Conservation (phyloP, 2,113 vertebrate genomes). For the human (Homo sapiens) region DNA sequence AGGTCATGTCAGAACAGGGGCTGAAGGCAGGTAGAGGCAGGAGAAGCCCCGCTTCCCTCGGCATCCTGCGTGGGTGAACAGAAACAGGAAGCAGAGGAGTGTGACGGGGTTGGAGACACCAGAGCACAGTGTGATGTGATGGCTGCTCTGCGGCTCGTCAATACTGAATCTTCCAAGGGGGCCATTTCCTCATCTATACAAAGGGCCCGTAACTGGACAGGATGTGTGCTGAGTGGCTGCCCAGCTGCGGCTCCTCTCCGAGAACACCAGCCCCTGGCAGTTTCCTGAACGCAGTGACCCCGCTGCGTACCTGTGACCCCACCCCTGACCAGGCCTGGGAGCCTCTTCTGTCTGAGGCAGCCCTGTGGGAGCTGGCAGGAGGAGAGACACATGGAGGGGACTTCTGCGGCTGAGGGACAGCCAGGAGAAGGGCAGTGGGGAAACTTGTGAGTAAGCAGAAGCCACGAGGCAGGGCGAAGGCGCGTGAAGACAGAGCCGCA, state of each 20-base stretch:
- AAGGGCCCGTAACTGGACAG: no score
- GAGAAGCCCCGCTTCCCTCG: neutral
- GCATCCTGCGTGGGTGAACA: neutral
- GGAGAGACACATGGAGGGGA: fast-evolving
- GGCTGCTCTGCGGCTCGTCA: neutral
- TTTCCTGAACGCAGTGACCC: neutral
- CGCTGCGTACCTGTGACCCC: neutral
- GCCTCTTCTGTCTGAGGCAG: neutral
- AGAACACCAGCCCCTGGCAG: neutral
- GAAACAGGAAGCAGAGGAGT: neutral
- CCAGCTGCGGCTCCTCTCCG: neutral
- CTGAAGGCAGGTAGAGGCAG: neutral
- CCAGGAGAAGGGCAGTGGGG: neutral
- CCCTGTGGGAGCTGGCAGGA: neutral
- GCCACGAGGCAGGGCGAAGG: neutral
- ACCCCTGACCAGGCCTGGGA: neutral
- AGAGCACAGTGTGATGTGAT: neutral
- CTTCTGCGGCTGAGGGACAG: neutral
- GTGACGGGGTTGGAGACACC: neutral
- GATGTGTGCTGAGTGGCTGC: neutral
- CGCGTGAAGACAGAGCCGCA: fast-evolving
- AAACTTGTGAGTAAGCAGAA: neutral
- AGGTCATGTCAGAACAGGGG: neutral
- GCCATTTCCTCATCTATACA: neutral
- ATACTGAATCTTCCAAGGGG: neutral